Percentiles rank a stretch among this genome's conserved stretches.
phyloP scores from a whole-genome alignment of 2,888 invertebrate genomes.

The Aphodius granarius region DNA sequence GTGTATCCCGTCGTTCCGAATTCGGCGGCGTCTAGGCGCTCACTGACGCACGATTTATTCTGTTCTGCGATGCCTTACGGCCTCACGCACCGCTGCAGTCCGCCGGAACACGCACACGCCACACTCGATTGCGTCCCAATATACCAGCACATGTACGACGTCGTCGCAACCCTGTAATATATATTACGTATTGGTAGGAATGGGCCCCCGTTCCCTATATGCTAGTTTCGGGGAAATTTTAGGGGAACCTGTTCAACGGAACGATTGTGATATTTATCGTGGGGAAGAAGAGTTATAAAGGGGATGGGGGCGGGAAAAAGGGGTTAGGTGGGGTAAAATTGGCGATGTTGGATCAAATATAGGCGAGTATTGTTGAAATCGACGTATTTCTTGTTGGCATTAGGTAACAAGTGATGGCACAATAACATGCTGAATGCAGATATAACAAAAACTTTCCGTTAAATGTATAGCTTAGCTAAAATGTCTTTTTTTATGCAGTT shows the following conservation, averaged over 20 bases:
- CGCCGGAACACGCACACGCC: slow-evolving; percentile 20
- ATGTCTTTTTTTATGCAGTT: too few species aligned
- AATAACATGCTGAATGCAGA: too few species aligned
- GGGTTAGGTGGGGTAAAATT: neutral
- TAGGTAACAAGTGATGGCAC: too few species aligned
- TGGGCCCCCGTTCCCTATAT: neutral
- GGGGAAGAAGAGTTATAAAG: neutral
- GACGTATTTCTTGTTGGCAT: too few species aligned
- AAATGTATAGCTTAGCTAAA: too few species aligned
- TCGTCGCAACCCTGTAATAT: neutral
- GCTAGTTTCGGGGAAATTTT: neutral
- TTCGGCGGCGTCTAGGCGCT: slow-evolving; percentile 12
- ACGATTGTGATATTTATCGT: neutral
- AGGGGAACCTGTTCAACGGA: neutral
- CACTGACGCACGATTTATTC: slow-evolving; percentile 45
- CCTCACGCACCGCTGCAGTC: slow-evolving; percentile 36
- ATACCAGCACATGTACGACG: slow-evolving; percentile 7
- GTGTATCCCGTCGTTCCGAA: slow-evolving; percentile 42
- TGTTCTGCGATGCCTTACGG: slow-evolving; percentile 36
- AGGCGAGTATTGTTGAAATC: too few species aligned
- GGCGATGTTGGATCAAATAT: neutral
- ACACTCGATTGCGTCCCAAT: slow-evolving; percentile 22
- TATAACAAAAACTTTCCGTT: too few species aligned
- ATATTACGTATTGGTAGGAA: neutral
- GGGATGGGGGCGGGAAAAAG: neutral